These are phyloP conservation scores for Neelides folsomi DNA, from an alignment of 2,888 invertebrate species.

Conservation along the genomic window DNA sequence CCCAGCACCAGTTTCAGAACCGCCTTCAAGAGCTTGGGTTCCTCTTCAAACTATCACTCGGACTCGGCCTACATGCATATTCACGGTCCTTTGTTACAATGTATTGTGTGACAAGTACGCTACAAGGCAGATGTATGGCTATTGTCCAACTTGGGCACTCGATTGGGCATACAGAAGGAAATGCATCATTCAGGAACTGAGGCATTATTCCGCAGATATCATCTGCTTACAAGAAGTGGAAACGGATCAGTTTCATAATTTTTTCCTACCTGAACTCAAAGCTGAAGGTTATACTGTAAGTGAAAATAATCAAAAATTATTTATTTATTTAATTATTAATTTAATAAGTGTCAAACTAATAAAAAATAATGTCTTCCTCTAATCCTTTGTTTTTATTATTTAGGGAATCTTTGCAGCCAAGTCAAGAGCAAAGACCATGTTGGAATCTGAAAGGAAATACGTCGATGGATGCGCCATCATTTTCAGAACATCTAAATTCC, in stretches of 20 bases:
- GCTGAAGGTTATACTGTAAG: conserved; percentile 58
- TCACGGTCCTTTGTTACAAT: conserved; percentile 99
- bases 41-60: conserved; percentile 77
- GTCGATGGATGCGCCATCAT: conserved; percentile 99
- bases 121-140: conserved; percentile 95
- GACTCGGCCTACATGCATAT: conserved; percentile 76
- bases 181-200: conserved; percentile 89
- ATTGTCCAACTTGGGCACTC: conserved; percentile 97
- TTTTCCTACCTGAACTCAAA: conserved; percentile 87
- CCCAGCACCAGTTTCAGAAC: conserved; percentile 70
- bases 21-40: conserved; percentile 91
- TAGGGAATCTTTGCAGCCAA: conserved; percentile 95
- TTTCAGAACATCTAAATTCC: conserved; percentile 86
- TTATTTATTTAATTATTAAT: not conserved
- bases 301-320: not conserved
- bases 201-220: conserved; percentile 91
- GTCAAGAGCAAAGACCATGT: conserved; percentile 96
- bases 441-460: conserved; percentile 86
- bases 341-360: not conserved
- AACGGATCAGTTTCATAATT: conserved; percentile 95
- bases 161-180: conserved; percentile 98
- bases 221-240: conserved; percentile 93
- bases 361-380: not conserved
- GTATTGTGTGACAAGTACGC: conserved; percentile 98
- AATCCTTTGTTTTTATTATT: conserved; percentile 35